phyloP scores from a whole-genome alignment of 2,113 vertebrate genomes.

The Takifugu bimaculatus region DNA sequence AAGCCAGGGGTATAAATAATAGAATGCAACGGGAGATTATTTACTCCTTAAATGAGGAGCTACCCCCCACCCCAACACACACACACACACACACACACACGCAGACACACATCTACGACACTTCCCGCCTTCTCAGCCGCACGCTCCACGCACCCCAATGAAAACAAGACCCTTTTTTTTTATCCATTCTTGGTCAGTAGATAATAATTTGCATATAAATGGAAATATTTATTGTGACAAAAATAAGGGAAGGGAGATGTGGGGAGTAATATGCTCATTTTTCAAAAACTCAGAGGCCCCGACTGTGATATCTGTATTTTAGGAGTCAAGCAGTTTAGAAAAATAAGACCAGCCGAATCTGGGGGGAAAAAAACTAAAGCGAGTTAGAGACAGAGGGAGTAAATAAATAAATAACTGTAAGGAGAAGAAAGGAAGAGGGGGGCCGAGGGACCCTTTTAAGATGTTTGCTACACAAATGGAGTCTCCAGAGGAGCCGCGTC shows the following conservation, averaged over 20 bases:
- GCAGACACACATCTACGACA: conserved; percentile 11
- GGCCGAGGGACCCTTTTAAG: conserved; percentile 66
- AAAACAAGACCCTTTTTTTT: conserved; percentile 75
- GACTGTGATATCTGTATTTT: conserved; percentile 74
- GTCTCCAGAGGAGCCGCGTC: conserved; percentile 57
- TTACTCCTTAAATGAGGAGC: conserved; percentile 75
- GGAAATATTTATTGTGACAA: conserved; percentile 80
- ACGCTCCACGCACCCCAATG: conserved; percentile 67
- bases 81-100: no score
- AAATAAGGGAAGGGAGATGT: conserved; percentile 51
- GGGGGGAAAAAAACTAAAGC: not conserved
- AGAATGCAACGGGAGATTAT: conserved; percentile 78
- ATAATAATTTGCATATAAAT: conserved; percentile 85
- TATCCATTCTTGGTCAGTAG: conserved; percentile 79
- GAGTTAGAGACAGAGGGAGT: conserved; percentile 3
- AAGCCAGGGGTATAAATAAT: conserved; percentile 76
- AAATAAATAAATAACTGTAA: conserved; percentile 38
- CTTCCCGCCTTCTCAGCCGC: conserved; percentile 54
- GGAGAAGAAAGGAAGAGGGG: conserved; percentile 58
- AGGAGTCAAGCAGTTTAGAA: conserved; percentile 73
- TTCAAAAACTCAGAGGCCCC: conserved; percentile 68
- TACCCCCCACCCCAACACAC: conserved; percentile 19
- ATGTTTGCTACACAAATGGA: conserved; percentile 73
- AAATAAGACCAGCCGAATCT: conserved; percentile 64
- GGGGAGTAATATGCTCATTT: conserved; percentile 76